Evolutionary conservation across 2,113 vertebrate genomes (phyloP).

Genomic region (Caracal caracal): DNA sequence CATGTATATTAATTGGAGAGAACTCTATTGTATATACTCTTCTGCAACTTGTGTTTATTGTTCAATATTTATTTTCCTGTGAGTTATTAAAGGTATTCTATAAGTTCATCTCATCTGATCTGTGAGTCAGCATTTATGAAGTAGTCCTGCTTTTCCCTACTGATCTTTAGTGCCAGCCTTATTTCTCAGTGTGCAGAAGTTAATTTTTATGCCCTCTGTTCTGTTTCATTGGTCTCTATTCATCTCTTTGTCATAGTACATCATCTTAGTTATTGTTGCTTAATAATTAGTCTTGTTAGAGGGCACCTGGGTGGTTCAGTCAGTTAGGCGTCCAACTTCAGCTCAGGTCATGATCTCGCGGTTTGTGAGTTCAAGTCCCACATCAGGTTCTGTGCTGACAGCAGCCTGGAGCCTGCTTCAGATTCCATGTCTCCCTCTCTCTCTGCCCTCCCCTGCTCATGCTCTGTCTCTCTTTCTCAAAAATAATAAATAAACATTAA

Average conservation of each 20-base stretch:
- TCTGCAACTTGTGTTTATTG: neutral
- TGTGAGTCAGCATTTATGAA: neutral
- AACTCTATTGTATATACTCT: neutral
- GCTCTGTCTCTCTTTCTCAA: no score
- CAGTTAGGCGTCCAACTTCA: no score
- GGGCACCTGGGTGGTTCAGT: no score
- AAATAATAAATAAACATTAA: no score
- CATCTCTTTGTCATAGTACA: neutral
- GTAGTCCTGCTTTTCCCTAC: neutral
- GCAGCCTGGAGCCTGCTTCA: no score
- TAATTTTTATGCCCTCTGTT: neutral
- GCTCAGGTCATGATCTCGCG: no score
- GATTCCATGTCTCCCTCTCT: no score
- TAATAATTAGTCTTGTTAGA: neutral
- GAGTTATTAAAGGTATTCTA: neutral
- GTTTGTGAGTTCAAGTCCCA: no score
- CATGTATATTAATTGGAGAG: neutral
- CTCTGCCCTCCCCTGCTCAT: no score
- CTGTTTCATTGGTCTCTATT: neutral
- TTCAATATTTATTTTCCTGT: constrained; percentile 26
- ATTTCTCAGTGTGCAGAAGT: neutral
- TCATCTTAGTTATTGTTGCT: neutral
- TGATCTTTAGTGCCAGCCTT: neutral
- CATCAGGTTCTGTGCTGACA: no score
- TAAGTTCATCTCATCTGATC: neutral